Percentiles rank a stretch among this genome's conserved stretches.
Evolutionary conservation across 2,797 vertebrate genomes (phyloP).

Genomic region (Salarias fasciatus): DNA sequence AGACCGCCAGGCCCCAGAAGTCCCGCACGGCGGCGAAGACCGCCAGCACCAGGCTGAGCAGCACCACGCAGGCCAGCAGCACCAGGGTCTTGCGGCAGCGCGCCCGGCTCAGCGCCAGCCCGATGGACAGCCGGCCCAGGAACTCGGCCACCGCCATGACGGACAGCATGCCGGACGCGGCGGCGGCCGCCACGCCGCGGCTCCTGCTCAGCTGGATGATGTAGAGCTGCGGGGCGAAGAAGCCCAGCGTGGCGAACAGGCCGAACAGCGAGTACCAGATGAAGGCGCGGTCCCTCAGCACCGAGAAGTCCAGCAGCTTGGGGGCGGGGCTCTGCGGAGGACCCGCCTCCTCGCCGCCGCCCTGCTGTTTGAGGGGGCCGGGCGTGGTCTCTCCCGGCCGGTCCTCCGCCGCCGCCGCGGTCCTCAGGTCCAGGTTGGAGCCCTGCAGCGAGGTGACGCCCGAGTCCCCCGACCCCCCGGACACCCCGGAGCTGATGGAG

Average conservation of each 20-base stretch:
- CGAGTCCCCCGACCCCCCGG: conserved; percentile 85
- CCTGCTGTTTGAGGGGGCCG: no score
- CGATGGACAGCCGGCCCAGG: conserved; percentile 87
- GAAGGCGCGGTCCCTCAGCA: conserved; percentile 85
- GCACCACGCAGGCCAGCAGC: conserved; percentile 86
- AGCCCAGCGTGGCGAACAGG: conserved; percentile 93
- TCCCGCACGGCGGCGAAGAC: conserved; percentile 87
- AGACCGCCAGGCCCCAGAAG: conserved; percentile 90
- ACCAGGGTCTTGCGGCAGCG: conserved; percentile 88
- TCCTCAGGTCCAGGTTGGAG: conserved; percentile 82
- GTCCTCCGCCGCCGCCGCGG: conserved; percentile 12
- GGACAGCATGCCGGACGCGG: conserved; percentile 88
- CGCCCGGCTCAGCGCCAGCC: conserved; percentile 85
- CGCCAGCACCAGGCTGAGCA: conserved; percentile 86
- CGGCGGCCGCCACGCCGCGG: conserved; percentile 81
- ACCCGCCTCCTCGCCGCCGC: no score
- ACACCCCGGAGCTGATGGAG: conserved; percentile 80
- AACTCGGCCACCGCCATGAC: conserved; percentile 92
- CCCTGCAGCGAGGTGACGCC: conserved; percentile 89
- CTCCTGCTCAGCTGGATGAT: conserved; percentile 91
- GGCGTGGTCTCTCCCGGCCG: no score
- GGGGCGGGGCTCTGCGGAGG: conserved; percentile 17
- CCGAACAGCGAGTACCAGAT: conserved; percentile 91
- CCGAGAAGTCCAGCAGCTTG: conserved; percentile 77
- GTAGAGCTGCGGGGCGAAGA: conserved; percentile 94